phyloP scores from a whole-genome alignment of 2,113 vertebrate species.

The Spea bombifrons region DNA sequence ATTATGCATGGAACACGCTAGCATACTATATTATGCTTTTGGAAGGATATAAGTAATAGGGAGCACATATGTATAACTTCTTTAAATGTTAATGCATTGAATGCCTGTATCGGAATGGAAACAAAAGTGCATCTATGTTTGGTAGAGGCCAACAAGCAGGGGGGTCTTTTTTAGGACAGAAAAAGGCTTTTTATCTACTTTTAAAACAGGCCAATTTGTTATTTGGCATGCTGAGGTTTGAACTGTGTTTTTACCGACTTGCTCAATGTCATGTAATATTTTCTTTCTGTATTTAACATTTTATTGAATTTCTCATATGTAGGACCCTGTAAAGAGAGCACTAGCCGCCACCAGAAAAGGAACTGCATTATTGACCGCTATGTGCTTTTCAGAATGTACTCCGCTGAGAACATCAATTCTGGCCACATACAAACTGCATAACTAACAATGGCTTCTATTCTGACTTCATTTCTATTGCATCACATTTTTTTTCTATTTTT shows the following conservation, averaged over 20 bases:
- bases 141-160: conserved; percentile 1
- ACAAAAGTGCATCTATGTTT: background rate
- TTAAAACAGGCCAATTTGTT: conserved; percentile 12
- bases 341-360: background rate
- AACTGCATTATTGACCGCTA: background rate
- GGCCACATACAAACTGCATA: conserved; percentile 1
- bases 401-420: conserved; percentile 17
- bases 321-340: conserved; percentile 10
- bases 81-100: background rate
- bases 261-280: conserved; percentile 30
- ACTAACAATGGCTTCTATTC: conserved; percentile 9
- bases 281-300: background rate
- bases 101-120: background rate
- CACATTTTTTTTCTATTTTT: background rate
- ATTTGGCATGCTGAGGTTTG: conserved; percentile 11
- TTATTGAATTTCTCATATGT: conserved; percentile 35
- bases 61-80: background rate
- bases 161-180: background rate
- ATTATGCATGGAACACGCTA: too few relatives aligned
- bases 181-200: conserved; percentile 16
- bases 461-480: background rate
- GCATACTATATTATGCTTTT: too few relatives aligned
- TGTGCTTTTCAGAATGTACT: conserved; percentile 3
- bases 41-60: too few relatives aligned
- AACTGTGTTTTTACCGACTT: conserved; percentile 19